phyloP scores from a whole-genome alignment of 2,888 invertebrate species.

The Heliconius charithonia region DNA sequence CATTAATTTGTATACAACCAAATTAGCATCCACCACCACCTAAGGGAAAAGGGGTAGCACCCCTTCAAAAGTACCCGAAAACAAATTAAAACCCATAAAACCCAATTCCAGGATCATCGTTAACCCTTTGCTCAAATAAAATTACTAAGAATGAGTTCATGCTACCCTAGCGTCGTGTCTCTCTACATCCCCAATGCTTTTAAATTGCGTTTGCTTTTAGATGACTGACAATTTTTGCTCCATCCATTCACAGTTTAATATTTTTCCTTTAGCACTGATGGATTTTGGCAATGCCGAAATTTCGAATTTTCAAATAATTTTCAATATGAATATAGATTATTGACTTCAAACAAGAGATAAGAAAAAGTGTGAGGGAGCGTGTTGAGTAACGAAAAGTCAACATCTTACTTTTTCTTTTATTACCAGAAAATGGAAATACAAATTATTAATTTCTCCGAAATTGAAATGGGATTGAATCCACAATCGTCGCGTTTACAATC shows the following conservation, averaged over 20 bases:
- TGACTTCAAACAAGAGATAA: neutral
- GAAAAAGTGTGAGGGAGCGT: neutral
- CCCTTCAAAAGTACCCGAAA: conserved; percentile 58
- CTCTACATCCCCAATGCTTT: conserved; percentile 54
- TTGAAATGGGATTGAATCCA: neutral
- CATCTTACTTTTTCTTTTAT: neutral
- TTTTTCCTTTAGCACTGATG: neutral
- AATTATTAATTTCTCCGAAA: neutral
- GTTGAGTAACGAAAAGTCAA: no score
- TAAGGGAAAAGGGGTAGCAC: conserved; percentile 26
- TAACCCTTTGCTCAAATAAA: conserved; percentile 74
- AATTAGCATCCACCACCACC: conserved; percentile 25
- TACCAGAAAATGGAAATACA: neutral
- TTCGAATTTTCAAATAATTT: neutral
- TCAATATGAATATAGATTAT: neutral
- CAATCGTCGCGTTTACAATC: neutral
- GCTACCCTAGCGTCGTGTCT: conserved; percentile 48
- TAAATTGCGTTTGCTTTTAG: conserved; percentile 62
- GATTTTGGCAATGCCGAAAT: neutral
- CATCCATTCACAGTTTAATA: neutral
- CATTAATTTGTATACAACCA: conserved; percentile 7
- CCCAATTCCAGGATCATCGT: conserved; percentile 69
- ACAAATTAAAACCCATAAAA: conserved; percentile 81
- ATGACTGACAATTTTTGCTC: conserved; percentile 38
- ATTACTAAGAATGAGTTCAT: conserved; percentile 71